Percentiles rank a stretch among this genome's conserved stretches.
Evolutionary conservation across 2,113 vertebrate genomes (phyloP).

Genomic region (Corynorhinus townsendii): DNA sequence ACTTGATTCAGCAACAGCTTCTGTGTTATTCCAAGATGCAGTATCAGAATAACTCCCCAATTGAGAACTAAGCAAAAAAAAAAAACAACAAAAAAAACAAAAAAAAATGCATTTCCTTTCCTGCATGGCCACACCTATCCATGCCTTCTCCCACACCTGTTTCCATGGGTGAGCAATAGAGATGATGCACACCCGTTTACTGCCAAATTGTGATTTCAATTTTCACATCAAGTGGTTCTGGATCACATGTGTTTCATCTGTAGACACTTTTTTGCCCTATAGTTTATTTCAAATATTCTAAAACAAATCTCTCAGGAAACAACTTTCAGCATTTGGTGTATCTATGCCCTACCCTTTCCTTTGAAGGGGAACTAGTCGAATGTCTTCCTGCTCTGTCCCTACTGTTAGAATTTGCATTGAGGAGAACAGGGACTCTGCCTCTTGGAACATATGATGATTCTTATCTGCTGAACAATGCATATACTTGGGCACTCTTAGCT

Average conservation of each 20-base stretch:
- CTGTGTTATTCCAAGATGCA: neutral
- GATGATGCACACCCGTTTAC: neutral
- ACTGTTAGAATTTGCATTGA: neutral
- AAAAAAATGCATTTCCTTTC: too few species aligned
- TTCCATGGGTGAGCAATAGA: accelerated
- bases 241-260: neutral
- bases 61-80: neutral
- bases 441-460: neutral
- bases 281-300: neutral
- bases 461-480: neutral
- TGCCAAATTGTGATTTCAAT: neutral
- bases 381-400: neutral
- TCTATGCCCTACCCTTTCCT: neutral
- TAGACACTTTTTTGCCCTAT: neutral
- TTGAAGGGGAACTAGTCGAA: neutral
- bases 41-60: neutral
- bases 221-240: neutral
- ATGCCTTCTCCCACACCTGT: neutral
- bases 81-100: too few species aligned
- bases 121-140: neutral
- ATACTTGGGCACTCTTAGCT: neutral
- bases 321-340: neutral
- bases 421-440: neutral
- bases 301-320: conserved; percentile 30
- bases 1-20: neutral